phyloP scores from a whole-genome alignment of 1,140 invertebrate species.

The Drosophila auraria region DNA sequence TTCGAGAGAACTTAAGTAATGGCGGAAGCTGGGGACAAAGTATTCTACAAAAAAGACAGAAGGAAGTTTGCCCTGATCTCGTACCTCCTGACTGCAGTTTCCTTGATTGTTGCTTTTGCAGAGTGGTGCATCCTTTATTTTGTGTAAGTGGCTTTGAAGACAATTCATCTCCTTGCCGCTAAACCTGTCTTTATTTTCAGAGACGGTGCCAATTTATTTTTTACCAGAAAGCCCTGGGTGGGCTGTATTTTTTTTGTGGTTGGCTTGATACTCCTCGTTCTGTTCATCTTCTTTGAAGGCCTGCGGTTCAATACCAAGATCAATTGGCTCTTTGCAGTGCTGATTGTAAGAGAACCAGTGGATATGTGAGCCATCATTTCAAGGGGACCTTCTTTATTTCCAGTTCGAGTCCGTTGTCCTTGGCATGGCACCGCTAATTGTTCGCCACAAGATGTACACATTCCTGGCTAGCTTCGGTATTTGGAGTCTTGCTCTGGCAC shows the following conservation, averaged over 20 bases:
- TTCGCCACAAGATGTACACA: constrained; percentile 31
- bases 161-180: too few species aligned
- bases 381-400: background rate
- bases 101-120: constrained; percentile 20
- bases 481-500: constrained; percentile 21
- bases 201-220: background rate
- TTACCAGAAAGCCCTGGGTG: constrained; percentile 18
- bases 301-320: constrained; percentile 37
- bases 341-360: constrained; percentile 41
- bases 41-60: constrained; percentile 3
- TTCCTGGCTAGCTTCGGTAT: constrained; percentile 34
- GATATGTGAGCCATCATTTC: background rate
- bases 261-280: constrained; percentile 21
- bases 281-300: constrained; percentile 62
- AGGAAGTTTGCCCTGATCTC: constrained; percentile 9
- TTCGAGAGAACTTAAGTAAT: background rate
- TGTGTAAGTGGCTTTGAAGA: constrained; percentile 31
- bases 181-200: constrained; percentile 19
- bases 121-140: constrained; percentile 36
- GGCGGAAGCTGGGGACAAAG: background rate
- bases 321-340: constrained; percentile 54
- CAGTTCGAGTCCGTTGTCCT: constrained; percentile 51
- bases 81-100: constrained; percentile 13
- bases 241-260: constrained; percentile 41
- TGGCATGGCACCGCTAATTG: constrained; percentile 34